Evolutionary conservation across 1,140 invertebrate genomes (phyloP).

Genomic region (Phymastichus coffea): DNA sequence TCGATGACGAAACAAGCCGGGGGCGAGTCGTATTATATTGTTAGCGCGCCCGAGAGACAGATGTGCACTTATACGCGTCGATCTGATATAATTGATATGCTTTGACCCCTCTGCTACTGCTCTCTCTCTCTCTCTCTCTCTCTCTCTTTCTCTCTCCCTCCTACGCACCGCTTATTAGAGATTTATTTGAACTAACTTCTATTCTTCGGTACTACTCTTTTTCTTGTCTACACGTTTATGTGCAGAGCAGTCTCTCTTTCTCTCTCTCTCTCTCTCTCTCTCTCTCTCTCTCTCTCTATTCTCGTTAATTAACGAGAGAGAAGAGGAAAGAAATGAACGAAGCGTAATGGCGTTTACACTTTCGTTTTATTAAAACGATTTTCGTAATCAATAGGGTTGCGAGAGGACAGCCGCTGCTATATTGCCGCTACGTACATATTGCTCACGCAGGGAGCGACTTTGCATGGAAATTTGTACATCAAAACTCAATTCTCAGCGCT

Average conservation of each 20-base stretch:
- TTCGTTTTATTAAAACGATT: constrained; percentile 17
- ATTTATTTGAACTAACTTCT: neutral
- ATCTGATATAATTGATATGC: constrained; percentile 29
- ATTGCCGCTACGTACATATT: too few species aligned
- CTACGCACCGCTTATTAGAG: constrained; percentile 6
- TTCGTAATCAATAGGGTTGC: constrained; percentile 11
- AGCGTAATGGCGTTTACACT: neutral
- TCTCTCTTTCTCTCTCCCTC: neutral
- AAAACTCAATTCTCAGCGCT: constrained; percentile 14
- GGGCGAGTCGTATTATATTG: constrained; percentile 10
- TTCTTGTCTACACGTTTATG: neutral
- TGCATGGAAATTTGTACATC: constrained; percentile 19
- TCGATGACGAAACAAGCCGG: constrained; percentile 21
- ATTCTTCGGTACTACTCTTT: too few species aligned
- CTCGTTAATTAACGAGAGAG: too few species aligned
- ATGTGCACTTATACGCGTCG: constrained; percentile 28
- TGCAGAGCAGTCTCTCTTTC: too few species aligned
- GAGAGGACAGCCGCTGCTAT: too few species aligned
- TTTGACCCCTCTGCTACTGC: neutral
- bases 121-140: neutral
- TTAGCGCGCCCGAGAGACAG: constrained; percentile 14
- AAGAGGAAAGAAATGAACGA: too few species aligned
- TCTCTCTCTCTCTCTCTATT: too few species aligned
- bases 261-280: too few species aligned
- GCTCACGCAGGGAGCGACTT: neutral